phyloP scores from a whole-genome alignment of 2,797 vertebrate genomes.

The Eupleurogrammus muticus region DNA sequence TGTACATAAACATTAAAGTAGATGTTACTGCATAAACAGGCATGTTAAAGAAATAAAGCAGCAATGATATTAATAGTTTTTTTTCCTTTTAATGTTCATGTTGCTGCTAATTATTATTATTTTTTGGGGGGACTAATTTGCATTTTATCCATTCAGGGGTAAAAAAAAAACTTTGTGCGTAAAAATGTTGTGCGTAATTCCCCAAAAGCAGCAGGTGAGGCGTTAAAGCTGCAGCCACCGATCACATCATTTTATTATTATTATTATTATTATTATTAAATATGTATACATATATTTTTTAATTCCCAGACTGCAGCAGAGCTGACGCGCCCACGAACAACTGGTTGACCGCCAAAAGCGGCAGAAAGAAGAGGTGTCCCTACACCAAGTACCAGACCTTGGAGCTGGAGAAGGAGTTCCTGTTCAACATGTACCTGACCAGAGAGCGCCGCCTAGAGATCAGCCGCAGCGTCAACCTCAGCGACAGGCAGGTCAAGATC shows the following conservation, averaged over 20 bases:
- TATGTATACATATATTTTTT: no score
- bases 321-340: conserved; percentile 92
- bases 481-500: conserved; percentile 99
- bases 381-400: conserved; percentile 99
- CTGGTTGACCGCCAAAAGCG: conserved; percentile 99
- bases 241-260: neutral
- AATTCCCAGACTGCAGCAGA: conserved; percentile 89
- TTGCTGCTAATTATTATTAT: conserved; percentile 24
- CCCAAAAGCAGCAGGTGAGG: conserved; percentile 57
- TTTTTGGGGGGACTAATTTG: conserved; percentile 28
- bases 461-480: conserved; percentile 99
- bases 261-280: no score
- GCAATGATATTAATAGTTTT: neutral
- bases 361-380: conserved; percentile 98
- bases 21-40: no score
- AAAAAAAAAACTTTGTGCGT: conserved; percentile 12
- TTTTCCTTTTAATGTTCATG: neutral
- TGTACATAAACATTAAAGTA: no score
- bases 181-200: conserved; percentile 64
- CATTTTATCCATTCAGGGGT: conserved; percentile 38
- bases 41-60: neutral
- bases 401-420: conserved; percentile 99
- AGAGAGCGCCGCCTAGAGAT: conserved; percentile 99
- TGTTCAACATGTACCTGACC: conserved; percentile 99
- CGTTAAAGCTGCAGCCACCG: neutral